Percentiles rank a stretch among this genome's conserved stretches.
Evolutionary conservation across 2,888 invertebrate genomes (phyloP).

Genomic region (Papilio demoleus): DNA sequence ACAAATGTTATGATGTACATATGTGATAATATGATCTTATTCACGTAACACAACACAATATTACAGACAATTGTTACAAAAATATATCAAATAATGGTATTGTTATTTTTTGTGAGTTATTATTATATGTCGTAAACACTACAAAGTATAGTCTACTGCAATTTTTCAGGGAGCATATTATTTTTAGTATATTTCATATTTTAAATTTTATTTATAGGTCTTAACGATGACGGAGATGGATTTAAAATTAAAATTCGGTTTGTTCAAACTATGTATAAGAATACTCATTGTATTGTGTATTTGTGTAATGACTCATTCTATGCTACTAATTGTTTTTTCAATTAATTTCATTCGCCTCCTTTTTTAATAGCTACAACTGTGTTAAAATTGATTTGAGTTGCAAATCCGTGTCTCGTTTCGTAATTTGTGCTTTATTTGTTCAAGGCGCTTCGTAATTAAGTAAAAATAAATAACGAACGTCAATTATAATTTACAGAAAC

Average conservation of each 20-base stretch:
- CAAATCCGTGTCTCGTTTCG: slow-evolving; percentile 23
- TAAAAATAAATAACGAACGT: slow-evolving; percentile 17
- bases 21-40: slow-evolving; percentile 2
- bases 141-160: neutral
- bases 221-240: slow-evolving; percentile 63
- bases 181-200: neutral
- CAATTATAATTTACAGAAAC: slow-evolving; percentile 61
- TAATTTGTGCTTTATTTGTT: slow-evolving; percentile 24
- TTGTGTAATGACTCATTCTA: slow-evolving; percentile 1
- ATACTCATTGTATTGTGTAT: slow-evolving; percentile 27
- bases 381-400: slow-evolving; percentile 32
- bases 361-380: slow-evolving; percentile 21
- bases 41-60: neutral
- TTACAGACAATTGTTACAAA: neutral
- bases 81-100: too few species aligned
- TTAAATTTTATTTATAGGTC: slow-evolving; percentile 48
- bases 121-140: too few species aligned
- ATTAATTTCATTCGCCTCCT: slow-evolving; percentile 1
- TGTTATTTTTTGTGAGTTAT: too few species aligned
- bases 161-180: neutral
- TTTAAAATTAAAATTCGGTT: slow-evolving; percentile 67
- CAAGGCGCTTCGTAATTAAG: slow-evolving; percentile 24
- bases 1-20: neutral
- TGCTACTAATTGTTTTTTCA: slow-evolving; percentile 11
- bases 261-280: slow-evolving; percentile 49